Evolutionary conservation across 1,140 invertebrate genomes (phyloP), one percentile per base, ranked within the genome.

Genomic region (Drosophila fuyamai): DNA sequence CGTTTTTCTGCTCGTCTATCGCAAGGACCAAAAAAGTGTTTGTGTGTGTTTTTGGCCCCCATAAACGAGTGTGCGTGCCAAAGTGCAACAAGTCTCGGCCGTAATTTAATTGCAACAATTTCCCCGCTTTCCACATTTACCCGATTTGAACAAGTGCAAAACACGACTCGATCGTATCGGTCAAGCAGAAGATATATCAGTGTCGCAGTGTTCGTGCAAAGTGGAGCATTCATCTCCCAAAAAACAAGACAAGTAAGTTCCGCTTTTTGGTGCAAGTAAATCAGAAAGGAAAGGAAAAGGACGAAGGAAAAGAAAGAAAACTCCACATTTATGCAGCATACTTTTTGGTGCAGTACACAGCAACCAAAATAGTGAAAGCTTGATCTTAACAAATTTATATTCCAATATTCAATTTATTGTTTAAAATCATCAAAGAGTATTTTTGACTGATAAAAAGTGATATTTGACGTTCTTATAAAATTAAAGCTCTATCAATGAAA

Each of bases 31-130:
- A 32, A 7, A 68, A 57, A 56, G 53, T 51, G 63, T 41, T 50
- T 58, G 50, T 51, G 48, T 51, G 48, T 51, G 32, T 51, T 51
- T 51, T 29, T 7, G 27, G n/a, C 47, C 27, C 27, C 44, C 14
- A 16, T 29, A 27, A 58, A 23, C 4, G 13, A 36, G 53, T 71
- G 43, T 61, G 44, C 53, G 55, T 59, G 36, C 41, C 27, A 57
- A 43, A 58, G 63, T 89, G 76, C 71, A 84, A 86, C 84, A 79
- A 83, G 72, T 89, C 51, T 47, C 43, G 66, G 51, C 48, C 70
- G 76, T 76, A 48, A 80, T 66, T 76, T 67, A 61, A 43, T 58
- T 61, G 56, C 53, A 46, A 71, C 36, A 57, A 71, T 36, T 48
- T n/a, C 32, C n/a, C 32, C 63, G 48, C 27, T 38, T 38, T 29